Conservation (phyloP, 1,140 invertebrate genomes). For the Mya arenaria region DNA sequence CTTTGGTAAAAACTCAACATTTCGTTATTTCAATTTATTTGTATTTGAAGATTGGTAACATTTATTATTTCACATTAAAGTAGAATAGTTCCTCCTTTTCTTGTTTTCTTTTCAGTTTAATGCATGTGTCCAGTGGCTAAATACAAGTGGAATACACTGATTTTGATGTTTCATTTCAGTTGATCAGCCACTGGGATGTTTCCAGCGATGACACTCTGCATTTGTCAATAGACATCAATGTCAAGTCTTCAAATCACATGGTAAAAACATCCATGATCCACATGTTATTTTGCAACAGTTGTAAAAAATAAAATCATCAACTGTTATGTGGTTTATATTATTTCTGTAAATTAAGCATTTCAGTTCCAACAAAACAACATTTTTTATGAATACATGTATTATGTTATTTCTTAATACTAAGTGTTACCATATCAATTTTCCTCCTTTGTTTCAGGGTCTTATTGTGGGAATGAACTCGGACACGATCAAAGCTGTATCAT, state of each 20-base stretch:
- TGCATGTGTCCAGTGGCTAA: too few relatives aligned
- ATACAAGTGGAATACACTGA: too few relatives aligned
- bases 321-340: neutral
- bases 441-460: slow-evolving; percentile 10
- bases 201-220: slow-evolving; percentile 16
- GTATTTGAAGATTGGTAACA: too few relatives aligned
- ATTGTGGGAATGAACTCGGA: neutral
- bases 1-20: too few relatives aligned
- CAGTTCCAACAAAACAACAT: neutral
- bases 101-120: too few relatives aligned
- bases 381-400: neutral
- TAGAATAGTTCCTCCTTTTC: too few relatives aligned
- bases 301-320: neutral
- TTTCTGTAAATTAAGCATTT: neutral
- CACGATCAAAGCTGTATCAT: neutral
- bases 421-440: neutral
- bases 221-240: slow-evolving; percentile 13
- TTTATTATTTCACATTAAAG: too few relatives aligned
- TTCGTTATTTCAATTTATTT: too few relatives aligned
- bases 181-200: slow-evolving; percentile 29
- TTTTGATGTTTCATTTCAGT: slow-evolving; percentile 9
- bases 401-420: neutral
- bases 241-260: slow-evolving; percentile 9
- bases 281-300: too few relatives aligned
- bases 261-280: too few relatives aligned